Conservation (phyloP, 2,797 vertebrate genomes). For the Lemur catta region DNA sequence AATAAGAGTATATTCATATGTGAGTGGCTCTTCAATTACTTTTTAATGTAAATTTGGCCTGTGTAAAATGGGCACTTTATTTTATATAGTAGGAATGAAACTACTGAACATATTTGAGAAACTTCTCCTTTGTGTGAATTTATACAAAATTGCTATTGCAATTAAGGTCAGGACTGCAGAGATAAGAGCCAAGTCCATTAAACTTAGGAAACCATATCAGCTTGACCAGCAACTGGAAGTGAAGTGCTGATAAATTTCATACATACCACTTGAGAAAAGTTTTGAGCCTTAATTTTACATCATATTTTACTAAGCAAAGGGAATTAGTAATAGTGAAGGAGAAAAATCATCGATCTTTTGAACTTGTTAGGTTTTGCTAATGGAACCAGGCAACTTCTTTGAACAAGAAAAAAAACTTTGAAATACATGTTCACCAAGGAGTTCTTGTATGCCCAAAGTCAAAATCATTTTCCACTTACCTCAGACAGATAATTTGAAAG, state of each 20-base stretch:
- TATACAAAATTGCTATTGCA: constrained; percentile 12
- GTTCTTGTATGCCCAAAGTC: background rate
- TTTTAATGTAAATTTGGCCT: background rate
- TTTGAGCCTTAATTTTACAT: constrained; percentile 25
- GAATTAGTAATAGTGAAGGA: background rate
- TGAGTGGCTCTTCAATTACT: background rate
- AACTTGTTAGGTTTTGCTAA: background rate
- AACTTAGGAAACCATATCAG: background rate
- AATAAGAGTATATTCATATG: background rate
- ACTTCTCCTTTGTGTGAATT: background rate
- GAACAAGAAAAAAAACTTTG: constrained; percentile 7
- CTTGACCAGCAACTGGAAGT: background rate
- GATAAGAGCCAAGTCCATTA: constrained; percentile 8
- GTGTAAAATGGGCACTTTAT: background rate
- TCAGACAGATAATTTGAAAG: background rate
- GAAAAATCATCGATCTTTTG: background rate
- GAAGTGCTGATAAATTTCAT: background rate
- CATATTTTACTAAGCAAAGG: constrained; percentile 46
- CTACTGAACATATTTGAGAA: background rate
- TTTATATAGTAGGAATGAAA: constrained; percentile 23
- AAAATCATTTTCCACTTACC: background rate
- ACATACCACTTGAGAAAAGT: background rate
- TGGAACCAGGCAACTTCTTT: constrained; percentile 31
- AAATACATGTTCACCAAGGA: background rate
- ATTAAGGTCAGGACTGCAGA: constrained; percentile 8